These are phyloP conservation scores for Drosophila anomalata DNA, from an alignment of 2,888 invertebrate species.

Conservation along the genomic window DNA sequence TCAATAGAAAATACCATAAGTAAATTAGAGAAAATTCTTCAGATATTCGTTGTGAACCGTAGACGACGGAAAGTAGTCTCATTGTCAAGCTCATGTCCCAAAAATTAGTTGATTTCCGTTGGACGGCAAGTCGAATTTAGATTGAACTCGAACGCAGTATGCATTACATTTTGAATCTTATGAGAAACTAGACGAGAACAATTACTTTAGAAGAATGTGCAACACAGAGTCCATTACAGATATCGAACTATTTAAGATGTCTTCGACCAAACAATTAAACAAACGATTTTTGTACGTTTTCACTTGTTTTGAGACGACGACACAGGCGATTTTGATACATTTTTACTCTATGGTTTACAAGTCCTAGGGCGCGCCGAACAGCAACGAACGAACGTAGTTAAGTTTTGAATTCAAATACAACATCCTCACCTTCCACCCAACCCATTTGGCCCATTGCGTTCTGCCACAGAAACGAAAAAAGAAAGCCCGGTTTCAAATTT, in stretches of 20 bases:
- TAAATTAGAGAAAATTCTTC: slow-evolving; percentile 48
- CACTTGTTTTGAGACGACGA: slow-evolving; percentile 33
- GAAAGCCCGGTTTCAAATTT: slow-evolving; percentile 33
- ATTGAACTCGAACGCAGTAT: slow-evolving; percentile 11
- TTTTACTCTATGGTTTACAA: slow-evolving; percentile 51
- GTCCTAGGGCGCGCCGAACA: slow-evolving; percentile 35
- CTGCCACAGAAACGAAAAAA: slow-evolving; percentile 1
- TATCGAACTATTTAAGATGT: slow-evolving; percentile 45
- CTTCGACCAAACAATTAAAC: slow-evolving; percentile 50
- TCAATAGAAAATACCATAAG: slow-evolving; percentile 41
- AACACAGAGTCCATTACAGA: slow-evolving; percentile 47
- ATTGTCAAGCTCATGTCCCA: slow-evolving; percentile 36
- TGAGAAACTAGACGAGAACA: slow-evolving; percentile 47
- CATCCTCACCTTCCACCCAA: neutral
- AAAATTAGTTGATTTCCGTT: slow-evolving; percentile 10
- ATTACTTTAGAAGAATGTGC: slow-evolving; percentile 42
- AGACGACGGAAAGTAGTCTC: slow-evolving; percentile 16
- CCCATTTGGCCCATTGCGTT: slow-evolving; percentile 19
- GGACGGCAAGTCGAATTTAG: slow-evolving; percentile 29
- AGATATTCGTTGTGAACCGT: slow-evolving; percentile 35
- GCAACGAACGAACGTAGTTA: slow-evolving; percentile 57
- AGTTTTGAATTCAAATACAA: slow-evolving; percentile 13
- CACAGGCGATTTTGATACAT: slow-evolving; percentile 55
- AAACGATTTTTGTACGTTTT: slow-evolving; percentile 44
- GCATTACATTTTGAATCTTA: slow-evolving; percentile 43